Percentiles rank a stretch among this genome's conserved stretches.
Evolutionary conservation across 1,140 invertebrate genomes (phyloP).

Genomic region (Oryctes rhinoceros): DNA sequence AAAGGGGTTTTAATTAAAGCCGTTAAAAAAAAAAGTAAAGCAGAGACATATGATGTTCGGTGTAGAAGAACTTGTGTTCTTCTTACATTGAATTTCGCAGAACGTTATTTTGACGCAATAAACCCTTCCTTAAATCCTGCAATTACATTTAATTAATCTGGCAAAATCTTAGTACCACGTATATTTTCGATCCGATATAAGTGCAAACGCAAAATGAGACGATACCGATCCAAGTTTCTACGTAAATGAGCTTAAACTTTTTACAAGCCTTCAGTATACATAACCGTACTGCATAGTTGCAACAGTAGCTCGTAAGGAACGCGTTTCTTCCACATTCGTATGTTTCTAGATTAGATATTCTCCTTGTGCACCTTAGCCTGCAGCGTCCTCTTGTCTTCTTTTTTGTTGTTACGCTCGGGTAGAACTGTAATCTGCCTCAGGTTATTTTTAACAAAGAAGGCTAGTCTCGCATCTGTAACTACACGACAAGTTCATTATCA

Average conservation of each 20-base stretch:
- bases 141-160: no score
- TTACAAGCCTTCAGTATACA: neutral
- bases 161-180: no score
- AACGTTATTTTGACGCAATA: no score
- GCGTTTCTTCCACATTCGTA: neutral
- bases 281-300: neutral
- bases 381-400: neutral
- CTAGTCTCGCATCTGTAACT: neutral
- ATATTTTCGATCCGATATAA: neutral
- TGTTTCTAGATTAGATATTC: neutral
- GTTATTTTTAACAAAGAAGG: constrained; percentile 14
- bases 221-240: neutral
- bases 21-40: no score
- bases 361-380: neutral
- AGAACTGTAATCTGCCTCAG: neutral
- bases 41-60: no score
- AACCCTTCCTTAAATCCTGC: no score
- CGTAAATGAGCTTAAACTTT: neutral
- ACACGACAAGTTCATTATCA: constrained; percentile 4
- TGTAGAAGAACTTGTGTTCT: no score
- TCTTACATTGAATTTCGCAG: no score
- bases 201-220: neutral
- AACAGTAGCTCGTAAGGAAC: neutral
- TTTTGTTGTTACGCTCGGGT: neutral
- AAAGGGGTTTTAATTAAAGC: no score